These are phyloP conservation scores for Spodoptera exigua DNA, from an alignment of 2,888 invertebrate genomes.

Conservation along the genomic window DNA sequence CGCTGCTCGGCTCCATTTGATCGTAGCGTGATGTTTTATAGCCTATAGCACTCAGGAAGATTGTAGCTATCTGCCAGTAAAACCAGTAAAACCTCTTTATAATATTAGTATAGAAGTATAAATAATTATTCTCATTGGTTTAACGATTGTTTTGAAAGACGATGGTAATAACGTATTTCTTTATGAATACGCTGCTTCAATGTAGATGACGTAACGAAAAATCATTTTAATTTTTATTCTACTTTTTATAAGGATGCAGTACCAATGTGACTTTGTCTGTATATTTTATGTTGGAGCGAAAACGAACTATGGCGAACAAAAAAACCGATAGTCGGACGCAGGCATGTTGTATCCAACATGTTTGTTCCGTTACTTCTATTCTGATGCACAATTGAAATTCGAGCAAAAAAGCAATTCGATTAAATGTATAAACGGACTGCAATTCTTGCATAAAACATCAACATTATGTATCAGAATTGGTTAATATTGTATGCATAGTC, in stretches of 20 bases:
- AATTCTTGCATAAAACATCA: constrained; percentile 5
- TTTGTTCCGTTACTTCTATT: constrained; percentile 31
- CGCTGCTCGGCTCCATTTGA: too few relatives aligned
- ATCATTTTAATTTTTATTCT: not conserved
- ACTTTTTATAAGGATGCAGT: not conserved
- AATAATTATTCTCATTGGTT: too few relatives aligned
- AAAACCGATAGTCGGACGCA: constrained; percentile 18
- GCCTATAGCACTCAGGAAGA: too few relatives aligned
- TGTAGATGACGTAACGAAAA: too few relatives aligned
- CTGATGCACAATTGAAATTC: constrained; percentile 33
- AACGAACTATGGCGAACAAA: constrained; percentile 24
- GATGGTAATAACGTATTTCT: too few relatives aligned
- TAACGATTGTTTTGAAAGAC: too few relatives aligned
- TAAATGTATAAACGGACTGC: constrained; percentile 61
- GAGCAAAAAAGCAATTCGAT: constrained; percentile 33
- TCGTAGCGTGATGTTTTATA: too few relatives aligned
- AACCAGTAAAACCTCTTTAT: too few relatives aligned
- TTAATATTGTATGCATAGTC: too few relatives aligned
- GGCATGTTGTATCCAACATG: constrained; percentile 24
- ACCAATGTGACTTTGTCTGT: not conserved
- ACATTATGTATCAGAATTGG: not conserved
- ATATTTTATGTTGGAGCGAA: constrained; percentile 5
- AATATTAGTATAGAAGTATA: too few relatives aligned
- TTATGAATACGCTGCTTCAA: too few relatives aligned
- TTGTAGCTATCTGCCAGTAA: too few relatives aligned